Base-by-base conservation (phyloP, 2,797 vertebrate genomes). In the Bradypodion ventrale region DNA sequence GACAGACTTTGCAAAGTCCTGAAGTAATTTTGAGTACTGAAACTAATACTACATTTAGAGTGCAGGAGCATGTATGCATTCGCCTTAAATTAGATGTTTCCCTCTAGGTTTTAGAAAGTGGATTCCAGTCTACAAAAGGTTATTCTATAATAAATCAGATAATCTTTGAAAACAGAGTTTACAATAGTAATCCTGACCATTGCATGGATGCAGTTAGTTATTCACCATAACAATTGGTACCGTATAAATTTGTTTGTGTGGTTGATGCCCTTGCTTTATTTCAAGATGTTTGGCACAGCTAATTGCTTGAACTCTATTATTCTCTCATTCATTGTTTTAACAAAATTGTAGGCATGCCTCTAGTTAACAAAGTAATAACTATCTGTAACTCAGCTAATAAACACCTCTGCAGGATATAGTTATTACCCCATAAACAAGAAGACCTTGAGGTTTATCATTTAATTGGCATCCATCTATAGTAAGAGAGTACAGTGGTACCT, bases 341-440 rank as follows among this genome's bases (percentile, higher is more conserved):
- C 77, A 72, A 90, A 89, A 72, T 66, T 69, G 75, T 70, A 35
- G 82, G 27, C 60, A 15, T 85, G 77, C 77, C 91, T 92, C 59
- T 46, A 85, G 79, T 91, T 92, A 90, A 87, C 84, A 87, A 85
- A 42, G 80, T 86, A 88, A 83, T 15, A 78, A 90, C 83, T 87
- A 83, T 87, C 73, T 84, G 83, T 90, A 89, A 87, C 29, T 75
- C 63, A 62, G 83, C 88, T 89, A 92, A 93, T 94, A 94, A 94
- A 93, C 92, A 89, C 90, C 87, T 93, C 89, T 69, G 27, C 86
- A 85, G 90, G 89, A 90, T 92, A 88, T 42, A 7, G 80, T 90
- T 92, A 88, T 93, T 93, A 93, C 90, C 91, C 92, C 89, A 78
- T 93, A 93, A 93, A 92, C 84, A 91, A 85, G 76, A 83, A 83